A percentile compares a stretch with the other conserved stretches of the same genome.
phyloP scores from a whole-genome alignment of 1,140 invertebrate species.

The Panagrolaimus sp. region DNA sequence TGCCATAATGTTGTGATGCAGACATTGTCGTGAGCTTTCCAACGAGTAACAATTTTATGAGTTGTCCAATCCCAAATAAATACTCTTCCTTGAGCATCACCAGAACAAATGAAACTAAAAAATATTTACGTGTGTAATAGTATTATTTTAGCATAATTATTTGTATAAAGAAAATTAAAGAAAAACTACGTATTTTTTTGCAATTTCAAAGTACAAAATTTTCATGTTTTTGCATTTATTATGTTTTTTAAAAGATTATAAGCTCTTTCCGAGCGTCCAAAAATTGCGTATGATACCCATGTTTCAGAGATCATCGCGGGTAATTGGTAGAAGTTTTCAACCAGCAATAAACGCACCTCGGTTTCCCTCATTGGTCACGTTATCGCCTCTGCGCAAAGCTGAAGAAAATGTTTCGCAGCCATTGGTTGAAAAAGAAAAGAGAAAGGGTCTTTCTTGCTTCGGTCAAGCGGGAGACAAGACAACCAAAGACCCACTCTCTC shows the following conservation, averaged over 20 bases:
- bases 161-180: neutral
- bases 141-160: neutral
- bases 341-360: slow-evolving; percentile 57
- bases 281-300: slow-evolving; percentile 9
- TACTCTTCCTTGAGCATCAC: slow-evolving; percentile 98
- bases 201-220: neutral
- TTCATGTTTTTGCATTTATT: neutral
- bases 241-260: neutral
- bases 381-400: slow-evolving; percentile 53
- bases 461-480: neutral
- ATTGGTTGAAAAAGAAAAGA: neutral
- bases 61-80: slow-evolving; percentile 92
- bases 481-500: neutral
- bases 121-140: neutral
- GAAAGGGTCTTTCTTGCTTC: neutral
- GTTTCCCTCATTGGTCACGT: slow-evolving; percentile 51
- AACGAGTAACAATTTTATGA: slow-evolving; percentile 82
- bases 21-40: slow-evolving; percentile 96
- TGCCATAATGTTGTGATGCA: slow-evolving; percentile 93
- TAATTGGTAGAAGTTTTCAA: slow-evolving; percentile 46
- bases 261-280: neutral
- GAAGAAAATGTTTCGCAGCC: neutral
- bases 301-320: slow-evolving; percentile 13
- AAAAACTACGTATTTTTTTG: neutral
- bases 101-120: slow-evolving; percentile 85